Conservation (phyloP, 2,797 vertebrate species). For the Coregonus ussuriensis region DNA sequence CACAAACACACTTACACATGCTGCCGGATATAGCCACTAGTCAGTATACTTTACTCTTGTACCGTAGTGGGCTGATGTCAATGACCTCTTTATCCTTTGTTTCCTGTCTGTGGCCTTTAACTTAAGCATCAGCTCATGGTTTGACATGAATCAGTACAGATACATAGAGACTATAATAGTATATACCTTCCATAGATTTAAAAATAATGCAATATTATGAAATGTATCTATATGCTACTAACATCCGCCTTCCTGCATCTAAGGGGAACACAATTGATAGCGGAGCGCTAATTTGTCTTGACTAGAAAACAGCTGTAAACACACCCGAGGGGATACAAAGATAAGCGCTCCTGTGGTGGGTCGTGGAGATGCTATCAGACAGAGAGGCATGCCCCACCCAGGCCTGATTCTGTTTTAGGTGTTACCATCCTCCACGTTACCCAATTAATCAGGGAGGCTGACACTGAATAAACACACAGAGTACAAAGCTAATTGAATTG, state of each 20-base stretch:
- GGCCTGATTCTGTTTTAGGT: conserved; percentile 63
- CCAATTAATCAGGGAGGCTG: conserved; percentile 72
- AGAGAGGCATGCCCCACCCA: conserved; percentile 67
- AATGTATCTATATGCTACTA: conserved; percentile 31
- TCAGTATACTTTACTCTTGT: neutral
- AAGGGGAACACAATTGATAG: conserved; percentile 47
- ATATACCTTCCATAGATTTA: neutral
- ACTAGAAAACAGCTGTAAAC: conserved; percentile 74
- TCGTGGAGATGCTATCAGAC: conserved; percentile 67
- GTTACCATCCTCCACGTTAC: conserved; percentile 56
- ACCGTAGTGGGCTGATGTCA: conserved; percentile 15
- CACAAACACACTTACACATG: conserved; percentile 46
- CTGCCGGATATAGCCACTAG: neutral
- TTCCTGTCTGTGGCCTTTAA: neutral
- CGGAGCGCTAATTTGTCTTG: conserved; percentile 70
- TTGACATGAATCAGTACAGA: conserved; percentile 21
- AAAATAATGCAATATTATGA: neutral
- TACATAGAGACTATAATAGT: conserved; percentile 8
- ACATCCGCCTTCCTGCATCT: conserved; percentile 35
- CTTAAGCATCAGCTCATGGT: neutral
- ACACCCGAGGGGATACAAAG: conserved; percentile 51
- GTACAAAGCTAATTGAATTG: conserved; percentile 63
- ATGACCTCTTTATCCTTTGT: neutral
- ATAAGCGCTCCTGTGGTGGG: conserved; percentile 59
- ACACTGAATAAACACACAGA: conserved; percentile 62